Percentiles rank a stretch among this genome's conserved stretches.
Conservation (phyloP, 1,140 invertebrate genomes). For the Dendrolimus punctatus region DNA sequence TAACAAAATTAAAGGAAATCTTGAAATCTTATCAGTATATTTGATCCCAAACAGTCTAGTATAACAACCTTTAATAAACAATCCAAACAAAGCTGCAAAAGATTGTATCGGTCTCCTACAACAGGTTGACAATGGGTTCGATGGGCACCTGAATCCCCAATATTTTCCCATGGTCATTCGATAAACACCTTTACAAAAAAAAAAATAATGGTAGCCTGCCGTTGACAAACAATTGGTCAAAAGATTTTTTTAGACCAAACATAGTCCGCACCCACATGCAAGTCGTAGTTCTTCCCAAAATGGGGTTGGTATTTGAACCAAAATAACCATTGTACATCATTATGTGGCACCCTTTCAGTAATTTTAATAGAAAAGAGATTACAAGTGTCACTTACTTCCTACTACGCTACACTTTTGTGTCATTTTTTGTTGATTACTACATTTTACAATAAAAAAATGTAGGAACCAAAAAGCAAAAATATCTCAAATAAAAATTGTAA, state of each 20-base stretch:
- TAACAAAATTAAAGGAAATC: too few relatives aligned
- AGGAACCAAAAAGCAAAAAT: too few relatives aligned
- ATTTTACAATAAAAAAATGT: too few relatives aligned
- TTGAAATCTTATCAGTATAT: too few relatives aligned
- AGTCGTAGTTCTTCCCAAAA: conserved; percentile 13
- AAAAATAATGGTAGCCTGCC: conserved; percentile 43
- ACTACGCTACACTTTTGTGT: conserved; percentile 10
- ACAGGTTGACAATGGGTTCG: conserved; percentile 58
- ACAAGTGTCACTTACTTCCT: conserved; percentile 59
- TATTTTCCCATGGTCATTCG: conserved; percentile 69
- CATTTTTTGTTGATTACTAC: background rate
- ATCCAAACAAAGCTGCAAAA: conserved; percentile 24
- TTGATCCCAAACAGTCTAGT: too few relatives aligned
- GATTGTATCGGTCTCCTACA: conserved; percentile 35
- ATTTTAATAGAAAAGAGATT: conserved; percentile 64
- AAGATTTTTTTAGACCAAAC: conserved; percentile 61
- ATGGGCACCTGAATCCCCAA: conserved; percentile 61
- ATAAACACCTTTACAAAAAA: conserved; percentile 64
- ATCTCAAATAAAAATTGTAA: too few relatives aligned
- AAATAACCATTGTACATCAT: conserved; percentile 65
- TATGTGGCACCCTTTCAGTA: conserved; percentile 59
- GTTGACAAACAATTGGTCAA: conserved; percentile 68
- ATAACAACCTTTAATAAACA: too few relatives aligned
- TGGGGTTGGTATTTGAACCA: conserved; percentile 49
- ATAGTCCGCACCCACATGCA: conserved; percentile 48